Conservation (phyloP, 2,797 vertebrate genomes). For the Oryzias sinensis region DNA sequence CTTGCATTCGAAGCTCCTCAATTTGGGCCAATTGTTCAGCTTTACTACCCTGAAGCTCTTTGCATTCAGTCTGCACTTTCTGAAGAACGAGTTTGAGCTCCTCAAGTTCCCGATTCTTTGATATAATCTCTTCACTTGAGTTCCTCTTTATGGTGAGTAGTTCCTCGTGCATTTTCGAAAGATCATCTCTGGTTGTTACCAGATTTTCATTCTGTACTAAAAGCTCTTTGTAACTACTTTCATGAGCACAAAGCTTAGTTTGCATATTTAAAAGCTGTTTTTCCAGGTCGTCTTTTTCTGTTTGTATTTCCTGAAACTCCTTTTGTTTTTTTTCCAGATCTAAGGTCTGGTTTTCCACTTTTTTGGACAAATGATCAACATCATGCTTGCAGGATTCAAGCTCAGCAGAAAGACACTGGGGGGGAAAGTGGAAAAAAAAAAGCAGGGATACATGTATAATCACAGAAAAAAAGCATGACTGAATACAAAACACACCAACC, state of each 20-base stretch:
- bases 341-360: conserved; percentile 85
- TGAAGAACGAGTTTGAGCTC: conserved; percentile 69
- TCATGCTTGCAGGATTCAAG: conserved; percentile 91
- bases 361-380: conserved; percentile 85
- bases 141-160: conserved; percentile 65
- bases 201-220: conserved; percentile 77
- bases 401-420: conserved; percentile 91
- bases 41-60: conserved; percentile 62
- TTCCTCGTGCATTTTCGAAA: conserved; percentile 75
- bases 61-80: conserved; percentile 71
- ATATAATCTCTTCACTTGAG: conserved; percentile 67
- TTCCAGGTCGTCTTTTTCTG: conserved; percentile 80
- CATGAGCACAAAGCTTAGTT: conserved; percentile 70
- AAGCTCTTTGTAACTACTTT: conserved; percentile 74
- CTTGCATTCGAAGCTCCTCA: conserved; percentile 74
- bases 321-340: conserved; percentile 82
- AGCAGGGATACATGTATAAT: conserved; percentile 28
- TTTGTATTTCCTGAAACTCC: conserved; percentile 78
- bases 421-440: conserved; percentile 71
- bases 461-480: conserved; percentile 78
- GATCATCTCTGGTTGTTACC: conserved; percentile 63
- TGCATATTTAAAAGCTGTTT: conserved; percentile 77
- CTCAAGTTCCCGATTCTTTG: conserved; percentile 69
- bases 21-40: conserved; percentile 58
- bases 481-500: conserved; percentile 82